Evolutionary conservation across 2,888 invertebrate genomes (phyloP), one percentile per base, ranked within the genome.

Genomic region (Metellina segmentata): DNA sequence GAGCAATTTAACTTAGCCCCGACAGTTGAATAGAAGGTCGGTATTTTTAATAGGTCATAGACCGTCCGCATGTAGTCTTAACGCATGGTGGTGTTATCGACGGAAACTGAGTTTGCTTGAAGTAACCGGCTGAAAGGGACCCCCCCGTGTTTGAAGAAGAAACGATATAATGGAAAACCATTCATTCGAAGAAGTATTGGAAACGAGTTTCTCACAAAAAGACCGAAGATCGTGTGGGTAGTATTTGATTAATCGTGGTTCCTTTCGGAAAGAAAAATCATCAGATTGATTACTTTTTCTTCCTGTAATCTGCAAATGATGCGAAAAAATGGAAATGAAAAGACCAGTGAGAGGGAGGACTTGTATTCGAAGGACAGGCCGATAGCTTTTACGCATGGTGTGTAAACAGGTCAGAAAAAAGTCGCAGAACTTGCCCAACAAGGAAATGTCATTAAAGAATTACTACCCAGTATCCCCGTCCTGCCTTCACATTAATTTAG

Each of bases 111-210:
- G 81, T 88, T 88, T 81, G 81, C 70, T 81, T 74, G 48, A 52
- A n/a, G 75, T 8, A 9, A 34, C 19, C 4, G 79, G 13, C 72
- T 74, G 20, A 88, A 75, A 88, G 53, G 48, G 52, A 34, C 48
- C 51, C 52, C 74, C 52, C 74, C 74, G 75, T 88, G 71, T 81
- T 81, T 81, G 88, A 71, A 75, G 88, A 81, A 81, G 70, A 74
- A 69, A 79, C 19, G 79, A 71, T 72, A 81, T 81, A 74, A 81
- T 81, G 34, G 74, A 16, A 13, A 79, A 52, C 34, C 51, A 87
- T 88, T 81, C 74, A 61, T 11, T 61, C 20, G 78, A 79, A 70
- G 49, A 74, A 88, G 72, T 61, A 88, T 88, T 88, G 88, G 88
- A 88, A 81, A 88, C 74, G 53, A 74, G 81, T 74, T 81, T 74